phyloP scores from a whole-genome alignment of 2,113 vertebrate genomes.

The Bos taurus region ARS-UCD2.0 NC_037350.1:36292001-36292500 shows the following conservation, averaged over 20 bases:
- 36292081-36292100: neutral
- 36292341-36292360: conserved; percentile 34
- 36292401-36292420: neutral
- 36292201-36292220: conserved; percentile 71
- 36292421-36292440: neutral
- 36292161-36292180: conserved; percentile 68
- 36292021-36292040: conserved; percentile 14
- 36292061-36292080: conserved; percentile 27
- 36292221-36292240: conserved; percentile 70
- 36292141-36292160: conserved; percentile 55
- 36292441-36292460: conserved; percentile 10
- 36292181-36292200: conserved; percentile 69
- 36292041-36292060: conserved; percentile 17
- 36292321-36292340: conserved; percentile 11
- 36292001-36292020: neutral
- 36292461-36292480: neutral
- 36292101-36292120: neutral
- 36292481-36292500: neutral
- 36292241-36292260: conserved; percentile 74
- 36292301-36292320: conserved; percentile 70
- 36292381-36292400: conserved; percentile 35
- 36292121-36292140: conserved; percentile 49
- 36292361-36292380: neutral
- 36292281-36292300: conserved; percentile 74
- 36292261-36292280: conserved; percentile 72